These are phyloP conservation scores for Danaus chrysippus DNA, from an alignment of 2,888 invertebrate species.

Conservation along the genomic window DNA sequence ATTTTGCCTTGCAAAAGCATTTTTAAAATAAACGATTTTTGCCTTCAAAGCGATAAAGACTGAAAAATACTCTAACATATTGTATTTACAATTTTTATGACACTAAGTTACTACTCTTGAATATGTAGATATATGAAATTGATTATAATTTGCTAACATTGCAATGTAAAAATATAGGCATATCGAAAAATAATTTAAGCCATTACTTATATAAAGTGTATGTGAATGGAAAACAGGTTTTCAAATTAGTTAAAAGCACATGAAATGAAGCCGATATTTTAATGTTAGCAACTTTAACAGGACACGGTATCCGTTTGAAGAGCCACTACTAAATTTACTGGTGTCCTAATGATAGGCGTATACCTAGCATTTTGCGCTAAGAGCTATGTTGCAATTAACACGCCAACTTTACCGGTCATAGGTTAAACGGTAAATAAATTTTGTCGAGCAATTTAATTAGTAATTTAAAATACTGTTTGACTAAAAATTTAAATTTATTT, in stretches of 20 bases:
- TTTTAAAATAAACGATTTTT: no score
- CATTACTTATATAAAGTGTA: background rate
- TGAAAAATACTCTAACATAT: no score
- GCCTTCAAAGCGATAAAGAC: no score
- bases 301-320: background rate
- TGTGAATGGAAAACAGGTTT: background rate
- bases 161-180: no score
- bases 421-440: conserved; percentile 44
- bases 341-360: conserved; percentile 33
- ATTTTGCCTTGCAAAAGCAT: background rate
- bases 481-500: no score
- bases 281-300: conserved; percentile 2
- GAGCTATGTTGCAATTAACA: conserved; percentile 58
- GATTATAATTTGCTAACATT: no score
- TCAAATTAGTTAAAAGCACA: background rate
- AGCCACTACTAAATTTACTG: background rate
- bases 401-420: conserved; percentile 56
- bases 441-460: background rate
- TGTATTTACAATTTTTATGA: no score
- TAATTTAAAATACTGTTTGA: background rate
- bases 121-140: no score
- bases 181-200: no score
- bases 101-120: no score
- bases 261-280: background rate
- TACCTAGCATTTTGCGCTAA: conserved; percentile 45